Evolutionary conservation across 2,113 vertebrate species (phyloP).

Genomic region (Crocuta crocuta): DNA sequence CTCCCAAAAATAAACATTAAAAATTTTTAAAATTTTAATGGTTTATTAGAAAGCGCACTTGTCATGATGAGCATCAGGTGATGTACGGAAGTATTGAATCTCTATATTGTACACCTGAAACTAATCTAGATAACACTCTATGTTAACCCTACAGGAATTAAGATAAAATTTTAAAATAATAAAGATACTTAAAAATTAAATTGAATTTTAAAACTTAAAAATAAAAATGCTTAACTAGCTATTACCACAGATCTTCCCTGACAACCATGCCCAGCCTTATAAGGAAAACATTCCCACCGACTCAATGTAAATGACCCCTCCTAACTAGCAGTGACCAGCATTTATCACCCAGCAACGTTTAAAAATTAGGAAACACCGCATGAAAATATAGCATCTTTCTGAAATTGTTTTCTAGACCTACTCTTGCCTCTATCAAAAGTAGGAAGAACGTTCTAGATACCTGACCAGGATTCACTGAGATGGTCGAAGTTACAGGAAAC

Average conservation of each 20-base stretch:
- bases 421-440: background rate
- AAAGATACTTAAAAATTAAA: background rate
- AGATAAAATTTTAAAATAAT: background rate
- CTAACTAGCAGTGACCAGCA: no score
- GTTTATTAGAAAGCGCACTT: background rate
- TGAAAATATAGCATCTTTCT: background rate
- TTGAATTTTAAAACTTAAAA: background rate
- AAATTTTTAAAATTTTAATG: background rate
- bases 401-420: background rate
- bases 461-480: accelerated
- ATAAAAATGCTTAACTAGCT: background rate
- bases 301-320: accelerated
- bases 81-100: background rate
- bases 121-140: background rate
- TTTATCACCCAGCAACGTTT: background rate
- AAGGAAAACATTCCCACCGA: background rate
- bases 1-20: background rate
- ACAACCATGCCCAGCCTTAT: background rate
- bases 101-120: background rate
- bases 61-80: background rate
- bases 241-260: background rate
- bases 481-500: background rate
- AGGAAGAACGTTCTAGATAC: background rate
- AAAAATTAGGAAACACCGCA: background rate
- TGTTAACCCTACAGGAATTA: background rate